A percentile compares a stretch with the other conserved stretches of the same genome.
phyloP scores from a whole-genome alignment of 2,113 vertebrate genomes.

The Tragelaphus imberbis region DNA sequence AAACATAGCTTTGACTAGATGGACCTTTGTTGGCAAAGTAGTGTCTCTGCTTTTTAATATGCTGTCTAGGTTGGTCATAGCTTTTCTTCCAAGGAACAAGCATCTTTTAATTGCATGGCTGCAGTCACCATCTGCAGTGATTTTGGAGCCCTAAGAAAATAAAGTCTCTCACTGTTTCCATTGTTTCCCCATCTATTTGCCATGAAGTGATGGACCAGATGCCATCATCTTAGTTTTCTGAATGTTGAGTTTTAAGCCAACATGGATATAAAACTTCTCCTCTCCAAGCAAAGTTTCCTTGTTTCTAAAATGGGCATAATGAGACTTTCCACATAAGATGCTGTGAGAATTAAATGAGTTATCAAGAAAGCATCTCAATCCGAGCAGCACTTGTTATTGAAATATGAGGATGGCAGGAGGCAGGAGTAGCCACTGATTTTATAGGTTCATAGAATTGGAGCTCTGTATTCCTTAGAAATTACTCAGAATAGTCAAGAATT shows the following conservation, averaged over 20 bases:
- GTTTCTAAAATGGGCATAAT: neutral
- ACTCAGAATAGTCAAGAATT: neutral
- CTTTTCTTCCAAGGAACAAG: neutral
- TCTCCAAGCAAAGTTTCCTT: neutral
- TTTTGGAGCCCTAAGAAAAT: neutral
- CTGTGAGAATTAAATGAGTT: neutral
- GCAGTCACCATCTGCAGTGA: neutral
- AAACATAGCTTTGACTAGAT: neutral
- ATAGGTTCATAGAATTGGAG: neutral
- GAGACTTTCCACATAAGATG: rapidly evolving
- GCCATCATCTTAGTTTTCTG: neutral
- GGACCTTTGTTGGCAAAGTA: neutral
- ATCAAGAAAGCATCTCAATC: neutral
- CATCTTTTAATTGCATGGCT: neutral
- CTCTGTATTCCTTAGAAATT: neutral
- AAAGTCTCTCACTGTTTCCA: neutral
- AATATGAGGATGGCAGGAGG: neutral
- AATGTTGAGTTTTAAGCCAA: neutral
- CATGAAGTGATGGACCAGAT: rapidly evolving
- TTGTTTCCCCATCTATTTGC: neutral
- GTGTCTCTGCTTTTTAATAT: neutral
- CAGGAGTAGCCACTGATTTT: neutral
- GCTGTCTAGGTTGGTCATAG: neutral
- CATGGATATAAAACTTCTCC: neutral
- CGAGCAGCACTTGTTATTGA: neutral